Base-by-base conservation (phyloP, 2,797 vertebrate genomes). In the Labeo calbasu region DNA sequence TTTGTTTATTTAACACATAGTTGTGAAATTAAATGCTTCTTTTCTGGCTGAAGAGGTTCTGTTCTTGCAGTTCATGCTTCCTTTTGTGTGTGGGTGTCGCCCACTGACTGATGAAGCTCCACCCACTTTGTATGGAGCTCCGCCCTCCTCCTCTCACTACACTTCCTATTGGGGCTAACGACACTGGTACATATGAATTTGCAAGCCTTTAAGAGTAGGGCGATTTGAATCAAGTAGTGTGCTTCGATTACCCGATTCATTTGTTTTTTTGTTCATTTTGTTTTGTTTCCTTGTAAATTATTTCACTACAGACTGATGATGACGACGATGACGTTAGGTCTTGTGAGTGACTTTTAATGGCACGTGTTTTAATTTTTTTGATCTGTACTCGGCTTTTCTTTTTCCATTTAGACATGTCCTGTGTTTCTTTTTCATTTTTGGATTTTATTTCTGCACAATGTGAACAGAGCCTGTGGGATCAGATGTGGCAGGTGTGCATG, bases 211-310 rank as follows among this genome's bases (percentile, higher is more conserved):
- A 91, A 89, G 87, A 92, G 89, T 89, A 91, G 86, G 92, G 92
- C 91, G 90, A 89, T 88, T 87, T 50, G 86, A 93, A 90, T 88
- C 81, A 89, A 84, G 84, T 91, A 88, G 89, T 87, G 73, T 8
- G 84, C 83, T 83, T 89, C 84, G 87, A 88, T 88, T 88, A 90
- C 86, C 91, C 92, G 89, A 83, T 91, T 88, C 46, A 11, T 90
- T 87, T 88, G 32, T 5, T 93, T 92, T 92, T 43, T 43, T 43
- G 40, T 43, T 43, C 40, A 43, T 21, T 88, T 91, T 21, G 51
- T 73, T 87, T 89, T 89, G 87, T 93, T 92, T 91, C 90, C 89
- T 93, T 96, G 94, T 97, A 96, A 95, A 92, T 96, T 95, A 92
- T 94, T 93, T 94, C 89, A 79, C 89, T 88, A 82, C 89, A 83